Base-by-base conservation (phyloP, 2,888 invertebrate species). In the Pseudococcus viburni region DNA sequence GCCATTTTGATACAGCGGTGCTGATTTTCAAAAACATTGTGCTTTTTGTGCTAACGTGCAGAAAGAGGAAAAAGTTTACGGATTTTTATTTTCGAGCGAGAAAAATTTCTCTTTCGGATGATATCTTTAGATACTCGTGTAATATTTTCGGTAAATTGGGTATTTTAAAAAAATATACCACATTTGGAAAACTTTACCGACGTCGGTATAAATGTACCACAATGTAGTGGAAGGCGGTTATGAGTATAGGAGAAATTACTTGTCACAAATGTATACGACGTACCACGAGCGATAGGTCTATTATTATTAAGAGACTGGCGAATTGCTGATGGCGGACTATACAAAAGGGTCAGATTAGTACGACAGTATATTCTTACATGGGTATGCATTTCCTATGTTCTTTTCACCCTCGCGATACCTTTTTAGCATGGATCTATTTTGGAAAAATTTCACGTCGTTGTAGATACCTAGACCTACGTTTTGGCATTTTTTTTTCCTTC, bases 1-100 rank as follows among this genome's bases (percentile, higher is more conserved):
- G 86, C 86, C 86, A 86, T 86, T 86, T 86, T 86, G 73, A 48
- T 46, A 83, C 42, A 26, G 39, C 51, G 85, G n/a, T 64, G 26
- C 39, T 85, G 8, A 86, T 86, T 64, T 86, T 73, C 85, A 39
- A 39, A 64, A 86, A 48, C 46, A 33, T 85, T 46, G 46, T 26
- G 19, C 80, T 80, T 80, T 42, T 84, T 55, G 84, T 15, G 42
- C 2, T 55, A 15, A 33, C 26, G 55, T 19, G 51, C 7, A 84
- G 55, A 55, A 22, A 22, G 22, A 64, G 22, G 64, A 22, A 64
- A 64, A 64, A 22, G 22, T 64, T 64, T 64, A 64, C 22, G 19
- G 59, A 42, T 17, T 85, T 59, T 85, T 6, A 39, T 85, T 85
- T 59, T 39, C 59, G 17, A 12, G 15, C 8, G 7, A 51, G 51